These are phyloP conservation scores for Lagopus leucura DNA, from an alignment of 2,113 vertebrate species.

Conservation along the genomic window DNA sequence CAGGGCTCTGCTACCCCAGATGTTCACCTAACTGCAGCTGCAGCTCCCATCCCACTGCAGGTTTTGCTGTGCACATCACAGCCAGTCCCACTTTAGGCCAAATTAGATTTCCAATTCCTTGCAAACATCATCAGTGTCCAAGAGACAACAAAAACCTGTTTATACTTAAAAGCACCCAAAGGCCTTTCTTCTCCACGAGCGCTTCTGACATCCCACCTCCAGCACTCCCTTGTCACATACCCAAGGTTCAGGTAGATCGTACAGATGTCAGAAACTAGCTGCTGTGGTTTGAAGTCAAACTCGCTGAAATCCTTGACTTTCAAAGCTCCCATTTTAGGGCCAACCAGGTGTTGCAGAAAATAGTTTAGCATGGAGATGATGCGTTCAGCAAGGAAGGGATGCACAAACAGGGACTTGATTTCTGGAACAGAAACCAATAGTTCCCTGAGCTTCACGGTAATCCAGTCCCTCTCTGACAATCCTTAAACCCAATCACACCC, in stretches of 20 bases:
- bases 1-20: not conserved
- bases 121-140: not conserved
- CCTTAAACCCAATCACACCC: not conserved
- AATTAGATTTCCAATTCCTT: not conserved
- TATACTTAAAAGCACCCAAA: not conserved
- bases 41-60: not conserved
- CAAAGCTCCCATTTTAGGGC: conserved; percentile 97
- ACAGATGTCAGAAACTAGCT: conserved; percentile 97
- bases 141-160: not conserved
- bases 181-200: not conserved
- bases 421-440: conserved; percentile 78
- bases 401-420: conserved; percentile 94
- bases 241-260: conserved; percentile 98
- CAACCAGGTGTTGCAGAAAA: conserved; percentile 96
- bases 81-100: not conserved
- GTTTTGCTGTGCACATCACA: not conserved
- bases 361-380: conserved; percentile 99
- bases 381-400: conserved; percentile 95
- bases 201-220: not conserved
- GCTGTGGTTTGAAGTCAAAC: conserved; percentile 98
- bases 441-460: not conserved
- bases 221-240: conserved; percentile 70
- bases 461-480: not conserved
- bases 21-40: not conserved
- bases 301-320: conserved; percentile 99